Evolutionary conservation across 2,888 invertebrate genomes (phyloP).

Genomic region (Torymus aiolomorphi): DNA sequence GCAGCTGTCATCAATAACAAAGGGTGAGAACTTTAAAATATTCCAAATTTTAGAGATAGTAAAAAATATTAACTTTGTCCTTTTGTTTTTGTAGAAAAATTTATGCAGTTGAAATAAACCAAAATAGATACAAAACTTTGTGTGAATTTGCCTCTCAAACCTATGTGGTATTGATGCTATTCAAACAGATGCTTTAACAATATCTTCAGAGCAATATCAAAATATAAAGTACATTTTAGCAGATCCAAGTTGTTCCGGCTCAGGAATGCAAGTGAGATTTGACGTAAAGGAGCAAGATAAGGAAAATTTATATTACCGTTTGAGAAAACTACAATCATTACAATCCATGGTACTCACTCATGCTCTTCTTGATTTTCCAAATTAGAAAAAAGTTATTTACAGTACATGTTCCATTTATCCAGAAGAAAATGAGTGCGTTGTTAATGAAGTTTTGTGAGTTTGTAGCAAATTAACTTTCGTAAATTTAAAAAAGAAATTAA

Average conservation of each 20-base stretch:
- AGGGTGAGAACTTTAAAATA: constrained; percentile 76
- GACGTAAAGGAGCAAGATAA: constrained; percentile 76
- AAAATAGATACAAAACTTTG: constrained; percentile 81
- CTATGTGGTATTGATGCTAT: constrained; percentile 83
- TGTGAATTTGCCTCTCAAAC: constrained; percentile 81
- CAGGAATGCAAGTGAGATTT: constrained; percentile 82
- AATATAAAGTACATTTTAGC: constrained; percentile 93
- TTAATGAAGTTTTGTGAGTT: constrained; percentile 80
- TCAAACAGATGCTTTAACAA: constrained; percentile 84
- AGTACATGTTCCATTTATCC: constrained; percentile 95
- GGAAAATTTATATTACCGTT: constrained; percentile 77
- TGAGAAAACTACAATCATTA: constrained; percentile 84
- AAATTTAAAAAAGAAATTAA: constrained; percentile 79
- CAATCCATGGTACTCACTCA: constrained; percentile 90
- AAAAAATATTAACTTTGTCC: constrained; percentile 6
- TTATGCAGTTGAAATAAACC: constrained; percentile 88
- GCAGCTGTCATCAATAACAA: constrained; percentile 88
- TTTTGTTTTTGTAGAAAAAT: constrained; percentile 79
- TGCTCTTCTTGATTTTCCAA: constrained; percentile 89
- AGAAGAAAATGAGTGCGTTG: constrained; percentile 95
- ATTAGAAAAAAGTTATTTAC: constrained; percentile 91
- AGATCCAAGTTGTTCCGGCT: constrained; percentile 98
- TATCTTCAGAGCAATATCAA: constrained; percentile 80
- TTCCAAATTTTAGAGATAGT: neutral
- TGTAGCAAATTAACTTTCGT: constrained; percentile 79